Evolutionary conservation across 2,797 vertebrate species (phyloP), one percentile per base, ranked within the genome.

Genomic region (Brachyalestes nurse): DNA sequence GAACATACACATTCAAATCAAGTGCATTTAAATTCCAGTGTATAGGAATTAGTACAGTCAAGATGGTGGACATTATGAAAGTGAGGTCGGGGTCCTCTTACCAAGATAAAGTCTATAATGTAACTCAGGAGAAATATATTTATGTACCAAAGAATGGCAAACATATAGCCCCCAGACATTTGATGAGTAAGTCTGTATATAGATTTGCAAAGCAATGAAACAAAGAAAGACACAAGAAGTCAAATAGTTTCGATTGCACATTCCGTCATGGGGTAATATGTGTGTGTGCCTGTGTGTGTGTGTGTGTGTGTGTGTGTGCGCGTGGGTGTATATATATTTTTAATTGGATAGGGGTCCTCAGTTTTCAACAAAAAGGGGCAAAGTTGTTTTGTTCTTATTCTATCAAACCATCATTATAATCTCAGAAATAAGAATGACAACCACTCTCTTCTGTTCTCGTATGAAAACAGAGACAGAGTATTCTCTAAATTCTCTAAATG

Each of bases 381-480:
- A 73, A 40, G 9, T 70, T 23, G 40, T 79, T 72, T 10, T 45
- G 42, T 47, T 58, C 38, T 66, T 66, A 73, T 58, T 74, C 40
- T 61, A 72, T 62, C 61, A 40, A 55, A 34, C 47, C 25, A 71
- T 71, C 58, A 72, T 40, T 17, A 55, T 19, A n/a, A 64, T 78
- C 21, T 72, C 40, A 65, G 28, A 45, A 40, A 12, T 72, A 79
- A 60, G 14, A 42, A 47, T 64, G n/a, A 75, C 55, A 83, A 62
- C 38, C 0, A 4, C 40, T 49, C 40, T 23, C 47, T n/a, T 55
- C 5, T 45, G 57, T 61, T 5, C 65, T 53, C 45, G 0, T 58
- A 58, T 73, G 55, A 58, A 58, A 53, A 73, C 72, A n/a, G 10
- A 16, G 14, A 53, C 14, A 53, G 28, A 73, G 58, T 67, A 34